A percentile compares a stretch with the other conserved stretches of the same genome.
Conservation (phyloP, 2,797 vertebrate species). For the Sebastes trivittatus region DNA sequence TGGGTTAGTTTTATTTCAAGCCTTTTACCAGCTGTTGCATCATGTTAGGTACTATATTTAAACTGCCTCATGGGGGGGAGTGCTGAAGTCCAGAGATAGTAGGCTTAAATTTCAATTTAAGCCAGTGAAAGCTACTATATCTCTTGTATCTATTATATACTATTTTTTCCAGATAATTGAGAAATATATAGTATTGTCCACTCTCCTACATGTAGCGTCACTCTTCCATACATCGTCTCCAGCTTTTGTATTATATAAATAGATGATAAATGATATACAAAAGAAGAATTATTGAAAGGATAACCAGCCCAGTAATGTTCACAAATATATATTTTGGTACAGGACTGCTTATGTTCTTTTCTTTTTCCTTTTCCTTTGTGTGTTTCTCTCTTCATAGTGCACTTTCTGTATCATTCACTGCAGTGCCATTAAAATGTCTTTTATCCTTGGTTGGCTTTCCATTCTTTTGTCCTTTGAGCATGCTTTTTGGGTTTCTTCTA, state of each 20-base stretch:
- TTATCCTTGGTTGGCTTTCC: constrained; percentile 82
- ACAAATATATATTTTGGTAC: constrained; percentile 62
- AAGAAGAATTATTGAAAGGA: constrained; percentile 26
- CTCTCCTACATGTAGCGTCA: not conserved
- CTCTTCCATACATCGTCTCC: constrained; percentile 21
- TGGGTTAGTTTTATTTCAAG: constrained; percentile 72
- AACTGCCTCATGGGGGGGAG: constrained; percentile 60
- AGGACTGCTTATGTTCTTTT: constrained; percentile 57
- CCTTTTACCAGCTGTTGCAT: constrained; percentile 77
- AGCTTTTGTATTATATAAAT: constrained; percentile 49
- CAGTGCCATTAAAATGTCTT: constrained; percentile 90
- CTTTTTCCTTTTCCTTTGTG: constrained; percentile 73
- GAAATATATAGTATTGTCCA: not conserved
- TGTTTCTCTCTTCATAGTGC: constrained; percentile 84
- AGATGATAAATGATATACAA: constrained; percentile 21
- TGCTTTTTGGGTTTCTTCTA: constrained; percentile 49
- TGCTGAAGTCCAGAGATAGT: constrained; percentile 55
- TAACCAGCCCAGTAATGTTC: constrained; percentile 42
- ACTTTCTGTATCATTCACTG: constrained; percentile 87
- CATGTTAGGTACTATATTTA: constrained; percentile 77
- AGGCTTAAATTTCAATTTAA: constrained; percentile 68
- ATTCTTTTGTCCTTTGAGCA: constrained; percentile 70
- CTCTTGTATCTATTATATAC: not conserved
- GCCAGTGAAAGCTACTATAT: constrained; percentile 37
- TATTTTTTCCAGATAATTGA: constrained; percentile 18